A percentile compares a stretch with the other conserved stretches of the same genome.
Conservation (phyloP, 2,888 invertebrate genomes). For the Noctua janthe region DNA sequence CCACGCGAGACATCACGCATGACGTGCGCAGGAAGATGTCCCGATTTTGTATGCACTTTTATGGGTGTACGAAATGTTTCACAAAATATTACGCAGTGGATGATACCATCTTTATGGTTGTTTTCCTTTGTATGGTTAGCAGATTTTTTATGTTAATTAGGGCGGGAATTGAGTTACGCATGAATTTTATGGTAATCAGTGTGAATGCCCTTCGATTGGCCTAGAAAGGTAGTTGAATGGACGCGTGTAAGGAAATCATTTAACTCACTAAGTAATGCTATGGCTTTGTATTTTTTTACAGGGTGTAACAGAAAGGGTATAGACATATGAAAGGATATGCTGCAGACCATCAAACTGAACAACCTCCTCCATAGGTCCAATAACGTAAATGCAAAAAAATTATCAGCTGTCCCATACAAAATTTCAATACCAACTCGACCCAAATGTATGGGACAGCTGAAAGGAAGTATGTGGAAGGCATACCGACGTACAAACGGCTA, state of each 20-base stretch:
- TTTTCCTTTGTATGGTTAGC: conserved; percentile 44
- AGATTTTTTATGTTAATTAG: conserved; percentile 32
- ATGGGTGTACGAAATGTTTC: conserved; percentile 51
- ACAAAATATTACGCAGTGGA: conserved; percentile 42
- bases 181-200: conserved; percentile 11
- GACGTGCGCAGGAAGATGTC: conserved; percentile 60
- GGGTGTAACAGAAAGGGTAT: no score
- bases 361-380: no score
- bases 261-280: background rate
- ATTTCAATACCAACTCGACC: no score
- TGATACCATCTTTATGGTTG: conserved; percentile 59
- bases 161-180: conserved; percentile 13
- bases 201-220: conserved; percentile 18
- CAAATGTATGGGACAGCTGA: no score
- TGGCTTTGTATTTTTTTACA: no score
- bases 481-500: no score
- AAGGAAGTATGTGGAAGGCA: no score
- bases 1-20: conserved; percentile 67
- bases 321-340: no score
- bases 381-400: no score
- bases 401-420: no score
- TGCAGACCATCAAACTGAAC: no score
- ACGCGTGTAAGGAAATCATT: background rate
- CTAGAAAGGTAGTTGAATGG: conserved; percentile 4
- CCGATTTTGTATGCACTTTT: conserved; percentile 61